A percentile compares a stretch with the other conserved stretches of the same genome.
Conservation (phyloP, 2,888 invertebrate species). For the Acleris literana region DNA sequence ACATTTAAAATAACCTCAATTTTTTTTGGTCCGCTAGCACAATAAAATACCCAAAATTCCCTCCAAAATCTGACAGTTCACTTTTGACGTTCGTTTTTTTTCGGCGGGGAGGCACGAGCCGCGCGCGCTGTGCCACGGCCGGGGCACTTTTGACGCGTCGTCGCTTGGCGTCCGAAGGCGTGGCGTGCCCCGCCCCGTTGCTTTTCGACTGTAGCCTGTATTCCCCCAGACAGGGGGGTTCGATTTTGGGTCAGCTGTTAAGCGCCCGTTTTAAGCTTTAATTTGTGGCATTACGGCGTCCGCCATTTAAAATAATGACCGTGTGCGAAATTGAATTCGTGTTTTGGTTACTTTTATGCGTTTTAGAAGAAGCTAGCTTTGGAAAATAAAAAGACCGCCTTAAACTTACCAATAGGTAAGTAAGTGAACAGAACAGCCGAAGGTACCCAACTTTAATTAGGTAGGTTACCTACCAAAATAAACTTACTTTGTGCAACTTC, state of each 20-base stretch:
- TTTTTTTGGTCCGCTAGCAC: neutral
- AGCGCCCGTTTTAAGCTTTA: slow-evolving; percentile 83
- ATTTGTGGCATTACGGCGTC: slow-evolving; percentile 80
- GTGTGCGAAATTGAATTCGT: slow-evolving; percentile 65
- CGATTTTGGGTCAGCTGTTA: slow-evolving; percentile 83
- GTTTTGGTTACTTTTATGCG: slow-evolving; percentile 48
- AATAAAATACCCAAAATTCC: slow-evolving; percentile 32
- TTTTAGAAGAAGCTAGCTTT: slow-evolving; percentile 1
- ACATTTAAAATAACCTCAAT: neutral
- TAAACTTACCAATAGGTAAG: neutral
- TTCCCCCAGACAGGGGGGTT: slow-evolving; percentile 64
- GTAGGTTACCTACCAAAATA: too few species aligned
- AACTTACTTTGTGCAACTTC: too few species aligned
- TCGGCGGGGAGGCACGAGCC: slow-evolving; percentile 49
- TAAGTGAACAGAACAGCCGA: too few species aligned
- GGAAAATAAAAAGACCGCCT: neutral
- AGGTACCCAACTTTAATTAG: too few species aligned
- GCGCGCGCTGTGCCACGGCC: slow-evolving; percentile 67
- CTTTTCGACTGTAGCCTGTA: slow-evolving; percentile 60
- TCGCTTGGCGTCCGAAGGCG: slow-evolving; percentile 66
- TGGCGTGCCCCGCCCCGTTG: slow-evolving; percentile 78
- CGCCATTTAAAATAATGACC: slow-evolving; percentile 78
- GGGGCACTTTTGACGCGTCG: slow-evolving; percentile 78
- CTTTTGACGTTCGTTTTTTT: slow-evolving; percentile 36
- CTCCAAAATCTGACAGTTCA: slow-evolving; percentile 32